These are phyloP conservation scores for Acanthoscelides obtectus DNA, from an alignment of 2,888 invertebrate genomes.

Conservation along the genomic window DNA sequence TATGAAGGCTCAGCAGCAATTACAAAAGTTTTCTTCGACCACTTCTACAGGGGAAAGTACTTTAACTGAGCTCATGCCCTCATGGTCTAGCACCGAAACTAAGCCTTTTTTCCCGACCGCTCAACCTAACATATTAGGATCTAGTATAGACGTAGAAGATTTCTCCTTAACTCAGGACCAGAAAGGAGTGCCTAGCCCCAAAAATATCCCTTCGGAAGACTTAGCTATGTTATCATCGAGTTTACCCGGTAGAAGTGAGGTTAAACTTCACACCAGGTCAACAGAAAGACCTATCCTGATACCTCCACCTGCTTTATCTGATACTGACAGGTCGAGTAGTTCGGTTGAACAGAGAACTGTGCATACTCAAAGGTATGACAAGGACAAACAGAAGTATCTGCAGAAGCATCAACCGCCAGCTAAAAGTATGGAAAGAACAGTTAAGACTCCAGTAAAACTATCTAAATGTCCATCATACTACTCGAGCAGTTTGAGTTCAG, in stretches of 20 bases:
- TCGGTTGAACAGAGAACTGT: slow-evolving; percentile 48
- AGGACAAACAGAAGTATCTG: slow-evolving; percentile 41
- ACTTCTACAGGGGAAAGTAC: slow-evolving; percentile 43
- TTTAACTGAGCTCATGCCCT: slow-evolving; percentile 66
- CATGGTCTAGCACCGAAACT: slow-evolving; percentile 71
- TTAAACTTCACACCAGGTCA: slow-evolving; percentile 46
- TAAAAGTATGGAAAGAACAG: slow-evolving; percentile 44
- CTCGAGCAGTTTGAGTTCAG: slow-evolving; percentile 70
- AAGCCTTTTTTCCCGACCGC: slow-evolving; percentile 52
- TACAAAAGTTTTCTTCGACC: slow-evolving; percentile 44
- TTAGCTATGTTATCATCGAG: slow-evolving; percentile 33
- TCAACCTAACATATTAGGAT: slow-evolving; percentile 37
- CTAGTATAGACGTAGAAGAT: slow-evolving; percentile 41
- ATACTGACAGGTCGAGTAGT: slow-evolving; percentile 50
- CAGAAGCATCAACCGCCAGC: slow-evolving; percentile 33
- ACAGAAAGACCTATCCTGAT: slow-evolving; percentile 53
- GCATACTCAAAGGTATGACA: slow-evolving; percentile 42
- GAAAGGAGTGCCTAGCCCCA: slow-evolving; percentile 38
- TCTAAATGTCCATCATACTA: slow-evolving; percentile 71
- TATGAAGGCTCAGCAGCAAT: slow-evolving; percentile 53
- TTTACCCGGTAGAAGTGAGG: slow-evolving; percentile 24
- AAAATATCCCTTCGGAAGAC: slow-evolving; percentile 45
- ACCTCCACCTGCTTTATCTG: slow-evolving; percentile 48
- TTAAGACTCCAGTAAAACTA: slow-evolving; percentile 51
- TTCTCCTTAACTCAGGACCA: slow-evolving; percentile 32